These are phyloP conservation scores for Bolinopsis microptera DNA, from an alignment of 37 sponge, comb jelly and placozoan species.

Conservation along the genomic window DNA sequence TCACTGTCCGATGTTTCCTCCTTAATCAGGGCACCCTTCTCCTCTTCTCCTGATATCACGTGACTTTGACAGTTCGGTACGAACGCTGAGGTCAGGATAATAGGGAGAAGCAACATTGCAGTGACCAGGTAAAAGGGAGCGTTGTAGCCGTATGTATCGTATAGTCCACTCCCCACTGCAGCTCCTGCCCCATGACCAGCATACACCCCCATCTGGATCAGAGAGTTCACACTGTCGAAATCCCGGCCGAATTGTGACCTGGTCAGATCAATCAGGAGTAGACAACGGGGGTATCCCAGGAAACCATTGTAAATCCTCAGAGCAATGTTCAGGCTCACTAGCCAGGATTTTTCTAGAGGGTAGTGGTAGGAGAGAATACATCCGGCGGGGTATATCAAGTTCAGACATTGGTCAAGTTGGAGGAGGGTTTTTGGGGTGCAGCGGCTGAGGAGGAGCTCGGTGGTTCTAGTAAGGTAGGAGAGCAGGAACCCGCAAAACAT, in stretches of 20 bases:
- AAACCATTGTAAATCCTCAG: conserved; percentile 7
- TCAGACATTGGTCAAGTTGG: not conserved
- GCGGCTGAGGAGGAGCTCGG: not conserved
- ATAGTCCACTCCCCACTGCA: not conserved
- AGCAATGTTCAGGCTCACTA: conserved; percentile 2
- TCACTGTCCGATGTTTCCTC: not conserved
- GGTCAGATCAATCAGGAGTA: not conserved
- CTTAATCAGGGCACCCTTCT: not conserved
- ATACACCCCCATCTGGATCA: conserved; percentile 1
- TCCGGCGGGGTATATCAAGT: not conserved
- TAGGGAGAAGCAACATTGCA: not conserved
- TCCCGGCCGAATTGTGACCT: not conserved
- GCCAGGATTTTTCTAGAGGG: not conserved
- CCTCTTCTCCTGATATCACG: not conserved
- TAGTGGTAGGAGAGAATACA: not conserved
- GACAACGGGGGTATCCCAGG: conserved; percentile 14
- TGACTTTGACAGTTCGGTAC: not conserved
- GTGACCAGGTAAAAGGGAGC: conserved; percentile 39
- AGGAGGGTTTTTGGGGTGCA: conserved; percentile 18
- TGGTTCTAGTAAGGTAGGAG: not conserved
- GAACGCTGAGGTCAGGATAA: not conserved
- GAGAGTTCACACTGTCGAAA: not conserved
- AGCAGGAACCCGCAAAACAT: conserved; percentile 5
- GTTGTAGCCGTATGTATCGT: conserved; percentile 1
- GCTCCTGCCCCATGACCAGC: not conserved